Percentiles rank a stretch among this genome's conserved stretches.
phyloP scores from a whole-genome alignment of 2,113 vertebrate species.

The Brachionichthys hirsutus region DNA sequence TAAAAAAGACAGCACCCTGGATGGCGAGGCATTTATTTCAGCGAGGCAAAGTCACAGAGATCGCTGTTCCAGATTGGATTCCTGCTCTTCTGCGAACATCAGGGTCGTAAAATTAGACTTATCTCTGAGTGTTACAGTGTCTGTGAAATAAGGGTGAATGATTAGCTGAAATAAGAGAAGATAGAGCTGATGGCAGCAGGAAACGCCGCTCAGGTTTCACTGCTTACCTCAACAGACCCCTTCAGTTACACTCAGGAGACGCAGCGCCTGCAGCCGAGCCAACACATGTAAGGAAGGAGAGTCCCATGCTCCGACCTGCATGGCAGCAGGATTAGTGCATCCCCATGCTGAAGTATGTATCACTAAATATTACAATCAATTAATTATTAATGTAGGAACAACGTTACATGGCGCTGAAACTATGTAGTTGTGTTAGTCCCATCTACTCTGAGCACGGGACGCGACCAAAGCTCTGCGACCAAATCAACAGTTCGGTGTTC shows the following conservation, averaged over 20 bases:
- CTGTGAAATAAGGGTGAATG: too few relatives aligned
- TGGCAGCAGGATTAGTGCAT: constrained; percentile 3
- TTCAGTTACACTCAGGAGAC: background rate
- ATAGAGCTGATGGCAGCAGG: constrained; percentile 21
- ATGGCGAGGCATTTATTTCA: constrained; percentile 35
- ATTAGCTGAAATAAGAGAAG: constrained; percentile 34
- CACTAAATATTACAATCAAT: constrained; percentile 22
- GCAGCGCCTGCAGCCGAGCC: constrained; percentile 2
- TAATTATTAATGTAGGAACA: constrained; percentile 3
- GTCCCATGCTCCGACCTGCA: background rate
- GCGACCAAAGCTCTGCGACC: too few relatives aligned
- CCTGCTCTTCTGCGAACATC: constrained; percentile 1
- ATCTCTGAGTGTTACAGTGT: background rate
- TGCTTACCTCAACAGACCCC: constrained; percentile 5
- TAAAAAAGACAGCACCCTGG: background rate
- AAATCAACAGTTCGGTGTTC: too few relatives aligned
- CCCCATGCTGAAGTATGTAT: constrained; percentile 10
- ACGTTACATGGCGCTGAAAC: background rate
- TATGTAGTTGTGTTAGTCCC: too few relatives aligned
- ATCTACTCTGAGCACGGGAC: too few relatives aligned
- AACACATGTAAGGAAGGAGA: background rate
- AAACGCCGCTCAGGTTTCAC: constrained; percentile 41
- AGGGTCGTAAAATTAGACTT: background rate
- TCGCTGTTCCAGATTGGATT: constrained; percentile 4
- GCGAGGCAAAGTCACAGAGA: constrained; percentile 10